phyloP scores from a whole-genome alignment of 2,797 vertebrate genomes.

The Gymnoscopelus braueri region DNA sequence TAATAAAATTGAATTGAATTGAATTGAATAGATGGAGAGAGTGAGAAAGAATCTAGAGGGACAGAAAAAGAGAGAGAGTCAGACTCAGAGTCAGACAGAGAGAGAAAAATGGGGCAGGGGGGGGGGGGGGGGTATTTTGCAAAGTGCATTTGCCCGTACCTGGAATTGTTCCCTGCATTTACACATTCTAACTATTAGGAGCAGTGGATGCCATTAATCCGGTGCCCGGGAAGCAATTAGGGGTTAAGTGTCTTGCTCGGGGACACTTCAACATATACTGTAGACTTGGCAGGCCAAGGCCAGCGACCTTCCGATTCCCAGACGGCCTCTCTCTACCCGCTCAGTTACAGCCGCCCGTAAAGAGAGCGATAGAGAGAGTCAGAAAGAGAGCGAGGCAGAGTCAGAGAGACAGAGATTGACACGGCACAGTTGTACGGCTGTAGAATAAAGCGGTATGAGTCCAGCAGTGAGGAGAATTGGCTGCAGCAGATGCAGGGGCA shows the following conservation, averaged over 20 bases:
- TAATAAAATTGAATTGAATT: too few relatives aligned
- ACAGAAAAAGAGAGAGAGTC: background rate
- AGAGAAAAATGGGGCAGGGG: constrained; percentile 16
- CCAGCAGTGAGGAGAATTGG: constrained; percentile 57
- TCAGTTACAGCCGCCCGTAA: too few relatives aligned
- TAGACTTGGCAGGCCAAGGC: too few relatives aligned
- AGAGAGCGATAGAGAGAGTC: constrained; percentile 6
- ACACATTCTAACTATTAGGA: too few relatives aligned
- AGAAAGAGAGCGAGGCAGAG: constrained; percentile 35
- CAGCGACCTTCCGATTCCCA: too few relatives aligned
- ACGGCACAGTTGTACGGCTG: constrained; percentile 27
- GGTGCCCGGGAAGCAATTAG: too few relatives aligned
- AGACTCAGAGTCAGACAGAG: constrained; percentile 19
- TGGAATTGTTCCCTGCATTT: too few relatives aligned
- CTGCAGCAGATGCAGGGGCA: constrained; percentile 37
- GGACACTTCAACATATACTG: too few relatives aligned
- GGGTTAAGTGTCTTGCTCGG: too few relatives aligned
- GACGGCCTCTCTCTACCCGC: background rate
- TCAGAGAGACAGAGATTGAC: constrained; percentile 11
- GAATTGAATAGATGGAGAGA: background rate
- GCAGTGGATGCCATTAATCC: too few relatives aligned
- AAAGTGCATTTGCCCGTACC: background rate
- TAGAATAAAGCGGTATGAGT: constrained; percentile 27
- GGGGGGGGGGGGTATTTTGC: too few relatives aligned
- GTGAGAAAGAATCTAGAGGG: background rate